These are phyloP conservation scores for Chloroceryle inda DNA, from an alignment of 2,797 vertebrate species.

Conservation along the genomic window DNA sequence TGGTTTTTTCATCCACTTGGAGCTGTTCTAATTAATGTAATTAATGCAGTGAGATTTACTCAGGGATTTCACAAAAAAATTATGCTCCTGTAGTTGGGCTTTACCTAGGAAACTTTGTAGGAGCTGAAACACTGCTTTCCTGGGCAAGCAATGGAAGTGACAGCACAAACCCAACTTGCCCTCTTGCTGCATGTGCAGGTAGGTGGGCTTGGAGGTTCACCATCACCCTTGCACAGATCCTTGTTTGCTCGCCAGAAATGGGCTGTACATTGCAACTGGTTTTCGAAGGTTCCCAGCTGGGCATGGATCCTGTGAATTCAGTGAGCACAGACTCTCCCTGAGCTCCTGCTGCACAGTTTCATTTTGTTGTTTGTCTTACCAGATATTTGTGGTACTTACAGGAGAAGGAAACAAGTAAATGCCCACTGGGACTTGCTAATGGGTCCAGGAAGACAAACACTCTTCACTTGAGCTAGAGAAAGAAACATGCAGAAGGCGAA, in stretches of 20 bases:
- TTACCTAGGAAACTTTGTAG: not conserved
- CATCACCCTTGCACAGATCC: not conserved
- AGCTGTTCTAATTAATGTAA: not conserved
- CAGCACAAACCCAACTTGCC: not conserved
- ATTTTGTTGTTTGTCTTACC: not conserved
- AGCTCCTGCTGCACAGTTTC: not conserved
- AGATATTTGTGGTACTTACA: not conserved
- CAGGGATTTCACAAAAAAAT: not conserved
- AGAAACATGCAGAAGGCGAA: not conserved
- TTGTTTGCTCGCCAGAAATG: not conserved
- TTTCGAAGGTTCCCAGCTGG: not conserved
- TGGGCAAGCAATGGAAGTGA: not conserved
- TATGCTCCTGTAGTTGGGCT: not conserved
- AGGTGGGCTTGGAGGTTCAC: not conserved
- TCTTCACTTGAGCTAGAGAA: not conserved
- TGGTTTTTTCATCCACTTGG: not conserved
- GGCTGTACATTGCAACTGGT: not conserved
- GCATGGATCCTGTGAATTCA: not conserved
- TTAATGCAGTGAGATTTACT: not conserved
- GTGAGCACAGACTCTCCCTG: not conserved
- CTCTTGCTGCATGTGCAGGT: not conserved
- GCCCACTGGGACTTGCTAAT: not conserved
- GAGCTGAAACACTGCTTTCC: not conserved
- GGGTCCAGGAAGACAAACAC: not conserved
- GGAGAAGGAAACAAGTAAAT: not conserved